Evolutionary conservation across 2,888 invertebrate genomes (phyloP), one percentile per base, ranked within the genome.

Genomic region (Brenthis hecate): DNA sequence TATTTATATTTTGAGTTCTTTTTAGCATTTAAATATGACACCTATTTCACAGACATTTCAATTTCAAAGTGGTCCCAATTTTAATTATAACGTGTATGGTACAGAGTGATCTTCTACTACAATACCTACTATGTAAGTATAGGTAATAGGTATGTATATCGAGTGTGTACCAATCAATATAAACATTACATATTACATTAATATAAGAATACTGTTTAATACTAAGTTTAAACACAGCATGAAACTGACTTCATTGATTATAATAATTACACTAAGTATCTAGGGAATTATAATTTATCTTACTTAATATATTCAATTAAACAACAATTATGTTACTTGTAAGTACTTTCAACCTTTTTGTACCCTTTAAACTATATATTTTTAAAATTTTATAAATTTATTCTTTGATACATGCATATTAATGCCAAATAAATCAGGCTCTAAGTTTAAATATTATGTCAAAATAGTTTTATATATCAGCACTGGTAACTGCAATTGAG

Each of bases 181-280:
- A 28, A 50, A 60, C 36, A 11, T 43, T 43, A 60, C 50, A 50
- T n/a, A n/a, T 11, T 43, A 43, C 36, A 60, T 28, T 60, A 60
- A 60, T 28, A 11, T 50, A 50, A n/a, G 13, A 50, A 60, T 60
- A 60, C 60, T 60, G 60, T 32, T 16, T 50, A 50, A 60, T 60
- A 50, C 60, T 60, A 60, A 60, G 32, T 60, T 50, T 60, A 60
- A 60, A 50, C 50, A 60, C n/a, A 14, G 48, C 58, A 60, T 28
- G 28, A 13, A 5, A 28, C 58, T 50, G 28, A 60, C 28, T 58
- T 58, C 43, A 8, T 47, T 48, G 11, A 43, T 43, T 1, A 36
- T 36, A 36, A 36, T 36, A 0, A 11, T 43, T 5, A 28, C 4
- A 28, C 28, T 28, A 28, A 28, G 28, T 28, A 5, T 28, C 28